Base-by-base conservation (phyloP, 2,113 vertebrate species). In the Damaliscus lunatus region DNA sequence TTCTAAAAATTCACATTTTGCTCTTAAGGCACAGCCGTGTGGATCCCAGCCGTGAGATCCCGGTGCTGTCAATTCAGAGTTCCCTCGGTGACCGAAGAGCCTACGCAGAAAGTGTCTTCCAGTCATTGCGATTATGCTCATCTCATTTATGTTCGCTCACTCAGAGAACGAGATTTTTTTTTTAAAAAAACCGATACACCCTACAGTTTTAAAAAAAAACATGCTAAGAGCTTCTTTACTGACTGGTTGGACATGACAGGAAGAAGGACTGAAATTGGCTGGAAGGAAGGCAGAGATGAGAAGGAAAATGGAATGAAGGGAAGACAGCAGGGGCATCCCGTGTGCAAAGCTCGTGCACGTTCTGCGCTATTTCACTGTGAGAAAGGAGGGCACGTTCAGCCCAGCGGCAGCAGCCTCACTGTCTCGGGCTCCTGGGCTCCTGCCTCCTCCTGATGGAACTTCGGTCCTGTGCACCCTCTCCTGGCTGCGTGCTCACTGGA, bases 331-430 rank as follows among this genome's bases (percentile, higher is more conserved):
- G 67, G 21, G 67, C 36, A 2, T n/a, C 33, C 5, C 6, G 0
- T 1, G 19, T 10, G 48, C 27, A 23, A 50, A 46, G 9, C 31
- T n/a, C 7, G 27, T 11, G 2, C 31, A 5, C 7, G 0, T 5
- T 16, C 36, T 7, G 0, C 8, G 67, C 23, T 10, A 0, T 27
- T 53, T 29, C 4, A 0, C 1, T 16, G 2, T 3, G 17, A 64
- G 60, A 21, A 9, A 4, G 0, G 12, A 29, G 6, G 50, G 4
- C 7, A 4, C 4, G 2, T 23, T 7, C 46, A 15, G 57, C 31
- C 36, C n/a, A 2, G 57, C 0, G 6, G 50, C 29, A 0, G 7
- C 0, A 3, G 74, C 5, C 48, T 52, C 1, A 1, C 48, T 3
- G 6, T 33, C 43, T 0, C 8, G 0, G 7, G 78, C 31, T 15